phyloP scores from a whole-genome alignment of 2,888 invertebrate genomes.

The Trissolcus brochymenae region DNA sequence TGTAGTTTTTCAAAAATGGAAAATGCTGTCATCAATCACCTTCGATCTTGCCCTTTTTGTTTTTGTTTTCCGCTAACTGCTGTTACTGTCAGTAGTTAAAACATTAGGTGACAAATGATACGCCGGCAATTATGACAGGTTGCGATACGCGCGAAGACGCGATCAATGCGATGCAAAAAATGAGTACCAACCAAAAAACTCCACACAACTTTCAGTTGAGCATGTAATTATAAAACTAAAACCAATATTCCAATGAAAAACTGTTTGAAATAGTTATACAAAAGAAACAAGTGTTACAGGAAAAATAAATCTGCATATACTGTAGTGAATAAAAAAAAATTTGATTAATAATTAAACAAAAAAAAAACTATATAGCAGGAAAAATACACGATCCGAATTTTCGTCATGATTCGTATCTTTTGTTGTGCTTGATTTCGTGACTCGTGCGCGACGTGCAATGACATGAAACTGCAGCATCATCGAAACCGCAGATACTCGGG shows the following conservation, averaged over 20 bases:
- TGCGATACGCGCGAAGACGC: constrained; percentile 49
- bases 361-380: neutral
- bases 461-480: constrained; percentile 54
- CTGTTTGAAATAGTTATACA: constrained; percentile 7
- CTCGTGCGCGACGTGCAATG: constrained; percentile 25
- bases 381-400: constrained; percentile 10
- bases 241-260: constrained; percentile 35
- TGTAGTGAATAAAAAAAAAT: neutral
- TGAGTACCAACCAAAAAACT: constrained; percentile 17
- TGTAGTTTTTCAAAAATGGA: constrained; percentile 60
- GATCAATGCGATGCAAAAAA: constrained; percentile 45
- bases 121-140: constrained; percentile 67
- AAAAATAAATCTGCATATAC: constrained; percentile 3
- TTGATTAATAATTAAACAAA: neutral
- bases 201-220: constrained; percentile 29
- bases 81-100: constrained; percentile 59
- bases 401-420: constrained; percentile 46
- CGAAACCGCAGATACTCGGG: constrained; percentile 49
- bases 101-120: constrained; percentile 69
- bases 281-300: neutral
- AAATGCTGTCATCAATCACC: constrained; percentile 55
- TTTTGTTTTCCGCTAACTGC: constrained; percentile 42
- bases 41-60: constrained; percentile 49
- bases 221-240: constrained; percentile 34
- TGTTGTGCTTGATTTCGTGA: constrained; percentile 30